Base-by-base conservation (phyloP, 2,797 vertebrate genomes). In the Brachymystax lenok region DNA sequence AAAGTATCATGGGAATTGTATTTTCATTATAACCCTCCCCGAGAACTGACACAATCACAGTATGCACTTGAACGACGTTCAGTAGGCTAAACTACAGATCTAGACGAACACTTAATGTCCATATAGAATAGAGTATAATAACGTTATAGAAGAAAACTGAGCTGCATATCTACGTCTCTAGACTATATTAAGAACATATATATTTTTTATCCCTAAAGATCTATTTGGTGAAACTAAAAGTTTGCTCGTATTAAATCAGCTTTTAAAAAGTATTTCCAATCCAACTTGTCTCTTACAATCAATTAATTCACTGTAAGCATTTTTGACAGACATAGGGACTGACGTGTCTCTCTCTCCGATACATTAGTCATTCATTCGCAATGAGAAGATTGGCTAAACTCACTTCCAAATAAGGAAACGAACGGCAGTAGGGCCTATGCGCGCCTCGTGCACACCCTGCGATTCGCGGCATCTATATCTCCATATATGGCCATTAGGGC, bases 371-470 rank as follows among this genome's bases (percentile, higher is more conserved):
- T 46, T 50, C 46, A 70, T 70, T 70, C 69, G 24, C n/a, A 71
- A 21, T 50, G 69, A 51, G 69, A 24, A 59, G 56, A n/a, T 46
- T 70, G 40, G 40, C 5, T 27, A 24, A 51, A 40, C n/a, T 14
- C 14, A 71, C 69, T 71, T 50, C 69, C 69, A 71, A 71, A 71
- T 52, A 71, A 51, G 69, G 69, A 51, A 51, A 71, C 24, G 35
- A 28, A 67, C 12, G 21, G 21, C 21, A 16, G 27, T 21, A 46
- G 40, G 40, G 40, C 40, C 40, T 13, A 50, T 50, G 10, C 46
- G 16, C 69, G 6, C 46, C 21, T 5, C 33, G 46, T 50, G 33
- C 69, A 50, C 59, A 69, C 68, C 69, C 50, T 27, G 69, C 16
- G 14, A n/a, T 63, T 63, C 59, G 21, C 59, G 59, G 24, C 21